Percentiles rank a stretch among this genome's conserved stretches.
Conservation (phyloP, 2,797 vertebrate species). For the Pempheris klunzingeri region DNA sequence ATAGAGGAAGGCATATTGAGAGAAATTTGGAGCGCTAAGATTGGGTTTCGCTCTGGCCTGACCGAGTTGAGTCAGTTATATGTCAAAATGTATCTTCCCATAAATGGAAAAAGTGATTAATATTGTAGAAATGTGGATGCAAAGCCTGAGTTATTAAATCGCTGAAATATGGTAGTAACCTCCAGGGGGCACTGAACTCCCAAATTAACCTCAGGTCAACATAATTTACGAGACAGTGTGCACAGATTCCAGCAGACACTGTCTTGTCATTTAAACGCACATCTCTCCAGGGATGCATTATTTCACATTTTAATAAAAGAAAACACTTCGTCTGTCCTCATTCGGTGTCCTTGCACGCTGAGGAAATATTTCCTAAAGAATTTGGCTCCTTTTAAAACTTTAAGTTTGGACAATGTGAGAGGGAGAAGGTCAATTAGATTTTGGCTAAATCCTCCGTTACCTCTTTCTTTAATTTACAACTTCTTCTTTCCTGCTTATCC, state of each 20-base stretch:
- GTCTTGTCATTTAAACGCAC: constrained; percentile 56
- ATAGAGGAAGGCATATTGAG: not conserved
- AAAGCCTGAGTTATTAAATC: constrained; percentile 67
- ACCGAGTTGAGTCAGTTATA: constrained; percentile 7
- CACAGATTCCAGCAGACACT: constrained; percentile 40
- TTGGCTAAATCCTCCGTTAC: not conserved
- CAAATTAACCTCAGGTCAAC: constrained; percentile 81
- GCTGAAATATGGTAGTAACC: constrained; percentile 76
- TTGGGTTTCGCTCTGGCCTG: not conserved
- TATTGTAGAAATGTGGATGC: constrained; percentile 53
- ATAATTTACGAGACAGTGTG: constrained; percentile 65
- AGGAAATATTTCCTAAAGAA: constrained; percentile 34
- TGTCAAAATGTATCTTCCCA: constrained; percentile 34
- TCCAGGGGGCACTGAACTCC: constrained; percentile 75
- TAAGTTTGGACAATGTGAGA: constrained; percentile 2
- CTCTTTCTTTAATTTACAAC: constrained; percentile 9
- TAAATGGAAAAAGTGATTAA: constrained; percentile 69
- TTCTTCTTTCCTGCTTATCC: constrained; percentile 33
- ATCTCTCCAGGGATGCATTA: constrained; percentile 50
- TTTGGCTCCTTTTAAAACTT: constrained; percentile 29
- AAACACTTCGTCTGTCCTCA: constrained; percentile 32
- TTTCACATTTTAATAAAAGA: constrained; percentile 41
- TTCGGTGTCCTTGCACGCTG: constrained; percentile 49
- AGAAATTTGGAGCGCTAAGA: not conserved
- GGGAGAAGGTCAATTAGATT: constrained; percentile 31